These are phyloP conservation scores for Spea bombifrons DNA, from an alignment of 2,113 vertebrate genomes.

Conservation along the genomic window DNA sequence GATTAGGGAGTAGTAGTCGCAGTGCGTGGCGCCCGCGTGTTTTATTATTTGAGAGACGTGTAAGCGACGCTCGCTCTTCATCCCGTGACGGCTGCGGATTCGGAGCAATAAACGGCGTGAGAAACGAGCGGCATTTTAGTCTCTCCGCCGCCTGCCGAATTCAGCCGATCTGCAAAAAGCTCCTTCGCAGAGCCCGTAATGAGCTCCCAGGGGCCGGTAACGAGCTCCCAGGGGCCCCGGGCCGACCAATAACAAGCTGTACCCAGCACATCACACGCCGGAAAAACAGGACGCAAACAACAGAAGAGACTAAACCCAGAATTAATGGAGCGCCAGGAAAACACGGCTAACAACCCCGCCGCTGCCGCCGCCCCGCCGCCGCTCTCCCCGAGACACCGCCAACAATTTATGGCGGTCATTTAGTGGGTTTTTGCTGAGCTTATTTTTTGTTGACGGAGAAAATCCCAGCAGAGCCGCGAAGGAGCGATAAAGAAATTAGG, in stretches of 20 bases:
- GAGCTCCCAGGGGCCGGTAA: constrained; percentile 74
- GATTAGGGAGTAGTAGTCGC: too few relatives aligned
- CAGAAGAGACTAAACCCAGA: constrained; percentile 53
- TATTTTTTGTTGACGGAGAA: constrained; percentile 61
- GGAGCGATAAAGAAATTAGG: constrained; percentile 67
- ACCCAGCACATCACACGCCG: constrained; percentile 50
- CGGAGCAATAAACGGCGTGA: not conserved
- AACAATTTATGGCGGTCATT: constrained; percentile 69
- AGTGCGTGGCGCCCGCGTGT: too few relatives aligned
- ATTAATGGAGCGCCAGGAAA: constrained; percentile 71
- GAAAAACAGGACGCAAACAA: constrained; percentile 30
- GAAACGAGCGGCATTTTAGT: constrained; percentile 40
- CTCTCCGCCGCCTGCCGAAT: constrained; percentile 42
- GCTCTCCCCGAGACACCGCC: constrained; percentile 47
- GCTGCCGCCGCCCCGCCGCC: constrained; percentile 24
- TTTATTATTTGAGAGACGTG: too few relatives aligned
- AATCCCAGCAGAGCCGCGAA: constrained; percentile 68
- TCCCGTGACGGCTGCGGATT: not conserved
- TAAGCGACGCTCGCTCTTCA: not conserved
- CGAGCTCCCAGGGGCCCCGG: constrained; percentile 73
- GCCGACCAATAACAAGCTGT: constrained; percentile 68
- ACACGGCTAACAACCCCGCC: constrained; percentile 66
- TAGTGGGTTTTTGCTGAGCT: constrained; percentile 66
- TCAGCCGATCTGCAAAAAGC: constrained; percentile 55
- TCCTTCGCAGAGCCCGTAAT: constrained; percentile 64